A percentile compares a stretch with the other conserved stretches of the same genome.
phyloP scores from a whole-genome alignment of 2,888 invertebrate genomes.

The Drosophila neutralis region DNA sequence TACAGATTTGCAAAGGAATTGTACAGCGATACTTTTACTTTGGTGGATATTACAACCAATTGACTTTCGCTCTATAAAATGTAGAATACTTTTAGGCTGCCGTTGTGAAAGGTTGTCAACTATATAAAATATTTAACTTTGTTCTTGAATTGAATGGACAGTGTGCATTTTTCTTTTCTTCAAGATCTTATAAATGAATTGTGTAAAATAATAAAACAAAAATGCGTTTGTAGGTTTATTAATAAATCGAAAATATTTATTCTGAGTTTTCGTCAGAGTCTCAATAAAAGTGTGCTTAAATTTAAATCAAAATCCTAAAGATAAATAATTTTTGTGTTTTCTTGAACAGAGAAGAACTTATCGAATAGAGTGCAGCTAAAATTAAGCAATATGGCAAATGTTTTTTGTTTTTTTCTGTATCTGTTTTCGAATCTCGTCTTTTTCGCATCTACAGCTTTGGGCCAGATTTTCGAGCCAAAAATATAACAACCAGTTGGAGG shows the following conservation, averaged over 20 bases:
- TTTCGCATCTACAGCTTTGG: slow-evolving; percentile 15
- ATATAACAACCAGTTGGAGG: slow-evolving; percentile 44
- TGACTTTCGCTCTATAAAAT: slow-evolving; percentile 5
- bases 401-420: slow-evolving; percentile 30
- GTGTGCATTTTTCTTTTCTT: neutral
- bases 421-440: slow-evolving; percentile 13
- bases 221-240: slow-evolving; percentile 3
- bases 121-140: neutral
- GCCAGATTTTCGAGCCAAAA: slow-evolving; percentile 44
- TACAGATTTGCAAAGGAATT: neutral
- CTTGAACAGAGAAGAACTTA: slow-evolving; percentile 55
- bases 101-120: neutral
- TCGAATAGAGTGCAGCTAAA: slow-evolving; percentile 41
- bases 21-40: neutral
- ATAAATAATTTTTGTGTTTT: slow-evolving; percentile 52
- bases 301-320: slow-evolving; percentile 56
- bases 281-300: slow-evolving; percentile 53
- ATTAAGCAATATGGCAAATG: slow-evolving; percentile 74
- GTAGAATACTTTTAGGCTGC: slow-evolving; percentile 43
- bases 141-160: neutral
- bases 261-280: slow-evolving; percentile 68
- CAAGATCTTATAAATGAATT: neutral
- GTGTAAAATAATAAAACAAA: neutral
- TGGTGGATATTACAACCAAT: neutral
- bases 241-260: slow-evolving; percentile 69